These are phyloP conservation scores for Hemicrepidius hirtus DNA, from an alignment of 2,888 invertebrate species.

Conservation along the genomic window DNA sequence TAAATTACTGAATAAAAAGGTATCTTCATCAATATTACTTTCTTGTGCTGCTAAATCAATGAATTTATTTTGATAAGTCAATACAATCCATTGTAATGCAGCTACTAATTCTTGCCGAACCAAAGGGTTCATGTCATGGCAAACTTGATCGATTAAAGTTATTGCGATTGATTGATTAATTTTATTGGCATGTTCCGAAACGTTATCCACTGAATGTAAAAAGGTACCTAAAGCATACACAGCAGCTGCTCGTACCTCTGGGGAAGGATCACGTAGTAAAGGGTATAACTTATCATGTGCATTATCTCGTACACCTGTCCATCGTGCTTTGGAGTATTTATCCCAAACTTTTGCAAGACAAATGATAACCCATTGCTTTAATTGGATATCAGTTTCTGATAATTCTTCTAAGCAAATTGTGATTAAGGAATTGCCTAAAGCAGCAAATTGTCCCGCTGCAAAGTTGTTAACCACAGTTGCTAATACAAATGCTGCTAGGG, in stretches of 20 bases:
- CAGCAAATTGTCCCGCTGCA: conserved; percentile 91
- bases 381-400: conserved; percentile 78
- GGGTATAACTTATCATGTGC: conserved; percentile 96
- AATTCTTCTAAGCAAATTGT: conserved; percentile 95
- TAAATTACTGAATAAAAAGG: conserved; percentile 62
- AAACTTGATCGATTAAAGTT: conserved; percentile 85
- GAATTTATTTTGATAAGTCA: conserved; percentile 92
- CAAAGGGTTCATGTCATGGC: conserved; percentile 87
- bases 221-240: conserved; percentile 97
- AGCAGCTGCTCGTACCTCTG: conserved; percentile 94
- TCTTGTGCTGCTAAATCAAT: conserved; percentile 84
- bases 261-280: conserved; percentile 85
- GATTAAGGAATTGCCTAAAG: conserved; percentile 91
- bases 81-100: conserved; percentile 89
- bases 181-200: conserved; percentile 94
- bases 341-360: conserved; percentile 95
- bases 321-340: conserved; percentile 89
- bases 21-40: conserved; percentile 65
- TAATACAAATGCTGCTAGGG: conserved; percentile 95
- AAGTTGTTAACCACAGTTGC: conserved; percentile 95
- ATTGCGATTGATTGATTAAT: conserved; percentile 95
- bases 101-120: conserved; percentile 92
- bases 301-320: conserved; percentile 96
- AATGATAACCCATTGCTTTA: conserved; percentile 93
- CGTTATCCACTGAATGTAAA: conserved; percentile 87